phyloP scores from a whole-genome alignment of 2,888 invertebrate species.

The Blera fallax region DNA sequence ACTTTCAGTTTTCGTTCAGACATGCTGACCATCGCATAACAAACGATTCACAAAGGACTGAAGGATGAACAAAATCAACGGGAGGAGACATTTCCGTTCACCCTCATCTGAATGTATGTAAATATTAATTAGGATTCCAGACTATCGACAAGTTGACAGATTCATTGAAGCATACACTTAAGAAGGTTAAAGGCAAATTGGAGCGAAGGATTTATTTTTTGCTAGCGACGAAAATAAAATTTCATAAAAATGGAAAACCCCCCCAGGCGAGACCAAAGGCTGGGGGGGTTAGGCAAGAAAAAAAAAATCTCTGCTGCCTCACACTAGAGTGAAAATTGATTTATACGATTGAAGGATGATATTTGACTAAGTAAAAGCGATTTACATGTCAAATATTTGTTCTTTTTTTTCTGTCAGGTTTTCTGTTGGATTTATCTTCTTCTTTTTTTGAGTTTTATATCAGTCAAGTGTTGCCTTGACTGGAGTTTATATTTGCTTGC shows the following conservation, averaged over 20 bases:
- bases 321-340: constrained; percentile 55
- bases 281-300: neutral
- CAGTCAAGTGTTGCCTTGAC: constrained; percentile 7
- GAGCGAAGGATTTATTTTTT: neutral
- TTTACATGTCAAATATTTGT: constrained; percentile 66
- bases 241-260: neutral
- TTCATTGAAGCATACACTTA: neutral
- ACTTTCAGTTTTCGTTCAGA: neutral
- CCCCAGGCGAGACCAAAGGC: neutral
- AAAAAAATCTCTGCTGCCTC: constrained; percentile 2
- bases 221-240: neutral
- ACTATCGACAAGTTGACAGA: constrained; percentile 33
- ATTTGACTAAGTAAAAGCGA: constrained; percentile 47
- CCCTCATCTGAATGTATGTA: neutral
- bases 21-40: neutral
- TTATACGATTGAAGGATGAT: constrained; percentile 63
- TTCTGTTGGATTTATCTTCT: neutral
- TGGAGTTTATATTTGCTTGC: neutral
- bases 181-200: neutral
- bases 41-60: neutral
- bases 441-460: neutral
- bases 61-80: neutral
- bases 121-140: constrained; percentile 37
- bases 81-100: neutral
- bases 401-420: neutral